Evolutionary conservation across 2,113 vertebrate genomes (phyloP).

Genomic region (Machaerirhynchus nigripectus): DNA sequence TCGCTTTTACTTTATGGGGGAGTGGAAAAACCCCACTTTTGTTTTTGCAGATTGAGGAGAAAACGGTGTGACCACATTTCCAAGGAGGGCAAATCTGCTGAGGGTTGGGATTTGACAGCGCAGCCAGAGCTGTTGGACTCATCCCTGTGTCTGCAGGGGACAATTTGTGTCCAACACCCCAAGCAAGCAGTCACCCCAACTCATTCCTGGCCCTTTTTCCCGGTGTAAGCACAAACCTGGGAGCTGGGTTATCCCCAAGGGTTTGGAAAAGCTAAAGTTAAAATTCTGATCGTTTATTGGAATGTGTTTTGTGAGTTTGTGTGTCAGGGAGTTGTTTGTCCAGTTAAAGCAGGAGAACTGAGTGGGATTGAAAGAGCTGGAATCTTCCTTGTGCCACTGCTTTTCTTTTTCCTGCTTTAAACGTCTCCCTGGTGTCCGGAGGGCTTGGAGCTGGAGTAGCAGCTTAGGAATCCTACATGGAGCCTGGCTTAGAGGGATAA

Average conservation of each 20-base stretch:
- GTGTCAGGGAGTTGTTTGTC: not conserved
- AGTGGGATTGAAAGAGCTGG: not conserved
- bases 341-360: not conserved
- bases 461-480: not conserved
- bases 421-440: not conserved
- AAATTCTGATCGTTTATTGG: not conserved
- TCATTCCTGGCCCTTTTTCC: not conserved
- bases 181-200: not conserved
- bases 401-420: not conserved
- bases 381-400: not conserved
- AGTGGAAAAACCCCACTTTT: not conserved
- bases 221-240: not conserved
- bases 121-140: not conserved
- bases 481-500: not conserved
- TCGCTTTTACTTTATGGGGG: not conserved
- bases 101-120: not conserved
- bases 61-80: not conserved
- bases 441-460: not conserved
- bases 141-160: not conserved
- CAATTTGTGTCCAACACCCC: not conserved
- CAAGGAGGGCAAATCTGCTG: conserved; percentile 8
- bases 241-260: not conserved
- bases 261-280: not conserved
- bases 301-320: not conserved
- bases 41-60: not conserved